Evolutionary conservation across 2,113 vertebrate species (phyloP), one percentile per base, ranked within the genome.

Genomic region (Hippolais icterina): DNA sequence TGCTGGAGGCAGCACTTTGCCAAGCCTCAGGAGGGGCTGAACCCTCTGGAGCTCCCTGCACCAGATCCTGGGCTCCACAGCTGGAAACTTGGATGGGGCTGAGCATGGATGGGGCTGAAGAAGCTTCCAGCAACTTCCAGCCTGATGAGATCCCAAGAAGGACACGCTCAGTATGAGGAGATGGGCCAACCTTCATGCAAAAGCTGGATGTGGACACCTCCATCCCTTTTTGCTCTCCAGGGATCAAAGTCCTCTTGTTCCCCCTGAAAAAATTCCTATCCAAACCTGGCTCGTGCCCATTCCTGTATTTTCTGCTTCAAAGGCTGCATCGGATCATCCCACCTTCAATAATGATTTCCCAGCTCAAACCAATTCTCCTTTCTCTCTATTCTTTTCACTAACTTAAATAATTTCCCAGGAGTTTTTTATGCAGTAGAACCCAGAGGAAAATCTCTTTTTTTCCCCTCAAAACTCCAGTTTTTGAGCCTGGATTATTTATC

Each of bases 1-100:
- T 28, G 65, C 70, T 72, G 70, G n/a, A 71, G 66, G 81, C 35
- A n/a, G 5, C 29, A 3, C 28, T 44, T 35, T 11, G 14, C 21
- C 53, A 27, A 5, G 4, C 6, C 4, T 27, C 10, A 35, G 63
- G 33, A 83, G 13, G 12, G 10, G 44, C 6, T 69, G 57, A 83
- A 2, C 37, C 22, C 44, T 61, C 39, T 16, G 17, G 61, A 12
- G 21, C 47, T 91, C 31, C 52, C n/a, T 70, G 6, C 1, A 66
- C 17, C 3, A 2, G 15, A 28, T 25, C n/a, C n/a, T 11, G 50
- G 37, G n/a, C 46, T 87, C 27, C 54, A 69, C 15, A 35, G 8
- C 1, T 1, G 2, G 22, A 1, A 9, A 10, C 1, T 8, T 16
- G 81, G 44, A 6, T 35, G 49, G 72, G 23, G 77, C 72, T n/a